phyloP scores from a whole-genome alignment of 2,888 invertebrate genomes.

The Phymatocera aterrima region DNA sequence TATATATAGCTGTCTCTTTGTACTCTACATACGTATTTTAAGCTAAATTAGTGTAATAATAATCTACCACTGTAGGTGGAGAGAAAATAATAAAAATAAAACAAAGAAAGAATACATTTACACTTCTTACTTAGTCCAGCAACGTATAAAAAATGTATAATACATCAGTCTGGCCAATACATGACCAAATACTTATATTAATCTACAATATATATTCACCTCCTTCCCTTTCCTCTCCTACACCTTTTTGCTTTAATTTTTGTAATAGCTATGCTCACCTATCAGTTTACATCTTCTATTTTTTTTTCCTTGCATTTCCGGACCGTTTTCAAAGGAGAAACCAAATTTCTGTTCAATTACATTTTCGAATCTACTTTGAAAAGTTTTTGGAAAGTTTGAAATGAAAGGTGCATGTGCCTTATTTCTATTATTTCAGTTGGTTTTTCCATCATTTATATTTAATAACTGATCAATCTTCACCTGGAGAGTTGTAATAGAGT shows the following conservation, averaged over 20 bases:
- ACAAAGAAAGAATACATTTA: conserved; percentile 60
- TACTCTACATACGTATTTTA: conserved; percentile 62
- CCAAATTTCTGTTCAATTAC: not conserved
- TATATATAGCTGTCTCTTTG: conserved; percentile 57
- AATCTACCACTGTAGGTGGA: not conserved
- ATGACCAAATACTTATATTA: conserved; percentile 60
- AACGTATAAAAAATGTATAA: conserved; percentile 70
- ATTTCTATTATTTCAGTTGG: not conserved
- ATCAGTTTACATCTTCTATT: too few relatives aligned
- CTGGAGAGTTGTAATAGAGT: too few relatives aligned
- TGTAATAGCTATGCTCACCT: conserved; percentile 30
- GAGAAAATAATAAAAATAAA: conserved; percentile 19
- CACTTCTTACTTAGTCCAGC: conserved; percentile 65
- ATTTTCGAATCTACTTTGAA: not conserved
- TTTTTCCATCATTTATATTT: conserved; percentile 1
- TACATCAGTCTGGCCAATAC: conserved; percentile 71
- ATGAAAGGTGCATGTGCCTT: not conserved
- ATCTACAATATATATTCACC: conserved; percentile 26
- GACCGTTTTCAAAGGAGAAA: not conserved
- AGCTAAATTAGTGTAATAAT: conserved; percentile 7
- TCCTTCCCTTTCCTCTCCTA: not conserved
- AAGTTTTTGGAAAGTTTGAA: not conserved
- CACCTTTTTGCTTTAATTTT: not conserved
- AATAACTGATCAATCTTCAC: not conserved
- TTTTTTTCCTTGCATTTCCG: not conserved